Percentiles rank a stretch among this genome's conserved stretches.
These are phyloP conservation scores for Erebia epiphron DNA, from an alignment of 2,888 invertebrate genomes.

Conservation along the genomic window DNA sequence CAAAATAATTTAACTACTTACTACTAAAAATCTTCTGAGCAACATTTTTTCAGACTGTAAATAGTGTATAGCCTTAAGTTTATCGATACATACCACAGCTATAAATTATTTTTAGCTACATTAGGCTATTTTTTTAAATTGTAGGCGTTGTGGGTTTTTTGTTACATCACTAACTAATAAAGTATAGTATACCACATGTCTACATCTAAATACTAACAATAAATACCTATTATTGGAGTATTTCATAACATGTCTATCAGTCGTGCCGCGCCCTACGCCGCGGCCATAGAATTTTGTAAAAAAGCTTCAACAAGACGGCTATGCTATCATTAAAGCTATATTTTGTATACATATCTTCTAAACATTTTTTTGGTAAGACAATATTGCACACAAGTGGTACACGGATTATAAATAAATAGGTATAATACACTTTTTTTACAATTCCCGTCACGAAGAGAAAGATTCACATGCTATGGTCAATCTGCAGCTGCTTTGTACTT, in stretches of 20 bases:
- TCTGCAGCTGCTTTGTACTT: neutral
- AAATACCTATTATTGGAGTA: constrained; percentile 69
- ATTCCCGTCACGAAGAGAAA: constrained; percentile 1
- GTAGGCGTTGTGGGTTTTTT: neutral
- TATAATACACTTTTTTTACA: constrained; percentile 43
- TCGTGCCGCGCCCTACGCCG: constrained; percentile 74
- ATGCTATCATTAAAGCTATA: constrained; percentile 80
- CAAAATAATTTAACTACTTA: too few relatives aligned
- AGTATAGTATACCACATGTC: constrained; percentile 47
- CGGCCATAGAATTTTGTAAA: constrained; percentile 80
- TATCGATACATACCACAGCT: too few relatives aligned
- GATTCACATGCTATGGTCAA: neutral
- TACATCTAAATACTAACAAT: constrained; percentile 72
- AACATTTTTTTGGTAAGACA: constrained; percentile 73
- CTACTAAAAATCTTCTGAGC: too few relatives aligned
- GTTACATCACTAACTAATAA: constrained; percentile 21
- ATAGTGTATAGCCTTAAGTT: too few relatives aligned
- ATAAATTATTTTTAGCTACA: neutral
- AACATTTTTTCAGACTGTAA: too few relatives aligned
- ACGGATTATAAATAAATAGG: constrained; percentile 49
- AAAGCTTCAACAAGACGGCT: constrained; percentile 82
- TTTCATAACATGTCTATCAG: constrained; percentile 75
- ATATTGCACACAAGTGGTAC: constrained; percentile 76
- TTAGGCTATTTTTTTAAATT: neutral
- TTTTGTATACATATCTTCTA: constrained; percentile 81